Evolutionary conservation across 64 coral and sea anemone species (phyloP), one percentile per base, ranked within the genome.

Genomic region (Trachythela sp.): DNA sequence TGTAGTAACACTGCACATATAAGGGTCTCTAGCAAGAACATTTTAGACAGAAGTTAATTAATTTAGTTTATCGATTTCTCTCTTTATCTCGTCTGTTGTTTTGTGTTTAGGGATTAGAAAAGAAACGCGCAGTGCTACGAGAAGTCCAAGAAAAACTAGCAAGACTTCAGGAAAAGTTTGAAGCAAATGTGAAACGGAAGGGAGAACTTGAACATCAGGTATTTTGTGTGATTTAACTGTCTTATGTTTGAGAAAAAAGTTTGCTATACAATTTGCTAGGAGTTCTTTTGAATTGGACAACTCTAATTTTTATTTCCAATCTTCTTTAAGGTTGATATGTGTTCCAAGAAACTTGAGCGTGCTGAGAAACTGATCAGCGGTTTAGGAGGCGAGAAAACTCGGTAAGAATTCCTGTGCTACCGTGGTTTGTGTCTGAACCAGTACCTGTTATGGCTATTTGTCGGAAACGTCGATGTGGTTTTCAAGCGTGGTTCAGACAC

Each of bases 281-380:
- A 6, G 42, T 45, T 45, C 42, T 45, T 6, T 4, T 45, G 42
- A 11, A 45, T 45, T 45, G 11, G 42, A 45, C 42, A 6, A n/a
- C n/a, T n/a, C 22, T 52, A 52, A 52, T 64, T 64, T 64, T 64
- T 20, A 64, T 64, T 64, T 64, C 24, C 26, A 8, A 14, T 67
- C 72, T 70, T 20, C 83, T 83, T 90, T 8, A 40, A 98, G 95
- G 95, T 98, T 70, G 95, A 98, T 31, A 91, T 98, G 48, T 98
- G 95, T 93, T 92, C 95, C 15, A 98, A 98, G 84, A 98, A 98
- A 83, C 91, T 98, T 30, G 95, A 98, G 27, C 93, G 95, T 76
- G 95, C 95, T 83, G 95, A 98, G 56, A 98, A 98, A 87, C 67
- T 98, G 43, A 98, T 98, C 76, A 93, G 95, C 27, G 95, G 95